These are phyloP conservation scores for Drosophila asahinai DNA, from an alignment of 1,140 invertebrate species.

Conservation along the genomic window DNA sequence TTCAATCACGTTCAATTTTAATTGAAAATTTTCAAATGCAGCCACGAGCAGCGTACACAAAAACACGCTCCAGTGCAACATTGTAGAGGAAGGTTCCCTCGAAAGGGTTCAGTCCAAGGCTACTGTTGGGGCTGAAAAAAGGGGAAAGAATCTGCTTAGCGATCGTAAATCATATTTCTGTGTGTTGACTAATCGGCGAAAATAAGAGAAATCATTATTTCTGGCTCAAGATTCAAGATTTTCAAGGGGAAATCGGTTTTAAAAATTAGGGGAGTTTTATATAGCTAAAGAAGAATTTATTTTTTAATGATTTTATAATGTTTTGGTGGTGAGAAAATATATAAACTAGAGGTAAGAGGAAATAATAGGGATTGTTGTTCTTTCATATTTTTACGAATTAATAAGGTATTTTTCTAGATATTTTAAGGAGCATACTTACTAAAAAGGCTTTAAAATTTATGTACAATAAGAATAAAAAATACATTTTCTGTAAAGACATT, in stretches of 20 bases:
- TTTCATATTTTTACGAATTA: too few relatives aligned
- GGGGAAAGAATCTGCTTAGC: background rate
- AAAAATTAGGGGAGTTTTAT: background rate
- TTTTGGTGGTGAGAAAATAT: too few relatives aligned
- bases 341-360: too few relatives aligned
- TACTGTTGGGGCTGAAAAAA: constrained; percentile 13
- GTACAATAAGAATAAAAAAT: too few relatives aligned
- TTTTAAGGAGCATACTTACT: background rate
- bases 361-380: too few relatives aligned
- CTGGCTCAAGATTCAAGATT: background rate
- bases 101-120: background rate
- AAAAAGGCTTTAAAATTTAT: too few relatives aligned
- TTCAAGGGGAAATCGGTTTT: background rate
- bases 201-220: constrained; percentile 28
- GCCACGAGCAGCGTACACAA: constrained; percentile 21
- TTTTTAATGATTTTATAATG: too few relatives aligned
- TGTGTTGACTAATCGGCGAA: constrained; percentile 24
- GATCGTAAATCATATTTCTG: constrained; percentile 26
- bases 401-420: too few relatives aligned
- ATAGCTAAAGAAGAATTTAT: too few relatives aligned
- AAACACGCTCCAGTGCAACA: constrained; percentile 38
- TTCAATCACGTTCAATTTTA: constrained; percentile 84
- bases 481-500: too few relatives aligned
- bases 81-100: constrained; percentile 19
- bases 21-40: constrained; percentile 76